Base-by-base conservation (phyloP, 2,888 invertebrate species). In the Mayetiola destructor region DNA sequence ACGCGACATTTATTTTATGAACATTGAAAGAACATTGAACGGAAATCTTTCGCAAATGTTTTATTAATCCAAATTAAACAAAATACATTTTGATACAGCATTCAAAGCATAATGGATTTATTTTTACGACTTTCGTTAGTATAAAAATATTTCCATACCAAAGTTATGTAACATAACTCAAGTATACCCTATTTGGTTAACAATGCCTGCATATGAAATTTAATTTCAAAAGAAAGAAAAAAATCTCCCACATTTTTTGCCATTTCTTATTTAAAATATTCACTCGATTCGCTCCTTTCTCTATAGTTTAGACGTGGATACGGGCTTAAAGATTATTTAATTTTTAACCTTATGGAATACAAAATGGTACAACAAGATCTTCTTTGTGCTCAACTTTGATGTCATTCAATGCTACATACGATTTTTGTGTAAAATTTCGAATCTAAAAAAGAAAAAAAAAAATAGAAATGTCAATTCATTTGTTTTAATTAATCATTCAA, bases 321-420 rank as follows among this genome's bases (percentile, higher is more conserved):
- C 40, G 40, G 6, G 6, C 40, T 6, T 14, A 40, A 40, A 8
- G 9, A n/a, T n/a, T n/a, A n/a, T n/a, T n/a, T n/a, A n/a, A n/a
- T n/a, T n/a, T n/a, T 16, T 27, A 40, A 64, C 2, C 12, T 77
- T 80, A 84, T 61, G 84, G 83, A 61, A 87, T 85, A 66, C 83
- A 77, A 76, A 92, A 92, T 10, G 90, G 88, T 57, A 92, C 91
- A 59, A 92, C 91, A 64, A 92, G 73, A 65, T 91, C 89, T 70
- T 92, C 92, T 68, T 85, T 88, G 67, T 92, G 90, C 66, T 88
- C 85, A 58, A 92, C 85, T 67, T 83, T 81, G n/a, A 92, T 80
- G 62, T 88, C 85, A 16, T 78, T 79, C 60, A 90, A 77, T 55
- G 88, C 88, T 30, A 77, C 73, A 16, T 82, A 79, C 3, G 85